Evolutionary conservation across 2,888 invertebrate genomes (phyloP).

Genomic region (Eulithis prunata): DNA sequence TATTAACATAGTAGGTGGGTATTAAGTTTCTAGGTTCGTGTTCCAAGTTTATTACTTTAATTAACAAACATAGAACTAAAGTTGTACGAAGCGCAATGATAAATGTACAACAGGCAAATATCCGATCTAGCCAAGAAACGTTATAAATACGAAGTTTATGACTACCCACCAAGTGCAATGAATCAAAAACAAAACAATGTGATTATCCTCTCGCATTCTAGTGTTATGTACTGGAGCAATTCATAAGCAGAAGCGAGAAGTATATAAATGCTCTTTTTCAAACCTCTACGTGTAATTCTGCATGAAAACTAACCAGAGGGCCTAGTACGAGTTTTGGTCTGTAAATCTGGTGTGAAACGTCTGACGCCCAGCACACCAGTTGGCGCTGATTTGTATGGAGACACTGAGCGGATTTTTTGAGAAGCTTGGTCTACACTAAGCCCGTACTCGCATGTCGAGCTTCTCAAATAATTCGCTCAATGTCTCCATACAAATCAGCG

Average conservation of each 20-base stretch:
- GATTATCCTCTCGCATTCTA: conserved; percentile 78
- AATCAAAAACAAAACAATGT: conserved; percentile 83
- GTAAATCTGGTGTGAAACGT: no score
- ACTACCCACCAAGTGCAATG: conserved; percentile 74
- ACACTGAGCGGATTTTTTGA: no score
- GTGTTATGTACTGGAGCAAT: conserved; percentile 46
- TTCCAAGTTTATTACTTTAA: not conserved
- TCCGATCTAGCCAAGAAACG: conserved; percentile 71
- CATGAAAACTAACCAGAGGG: no score
- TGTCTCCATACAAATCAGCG: no score
- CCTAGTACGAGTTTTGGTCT: no score
- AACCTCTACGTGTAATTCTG: no score
- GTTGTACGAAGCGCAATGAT: conserved; percentile 49
- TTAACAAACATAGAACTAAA: conserved; percentile 26
- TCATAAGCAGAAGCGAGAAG: conserved; percentile 38
- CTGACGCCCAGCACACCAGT: no score
- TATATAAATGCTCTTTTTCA: no score
- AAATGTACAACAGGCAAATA: conserved; percentile 54
- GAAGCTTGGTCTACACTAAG: no score
- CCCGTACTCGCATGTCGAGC: no score
- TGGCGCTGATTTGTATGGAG: no score
- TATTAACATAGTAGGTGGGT: not conserved
- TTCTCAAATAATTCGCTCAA: no score
- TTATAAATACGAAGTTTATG: conserved; percentile 71
- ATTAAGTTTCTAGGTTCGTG: not conserved